These are phyloP conservation scores for Hesperophylax magnus DNA, from an alignment of 1,140 invertebrate species.

Conservation along the genomic window DNA sequence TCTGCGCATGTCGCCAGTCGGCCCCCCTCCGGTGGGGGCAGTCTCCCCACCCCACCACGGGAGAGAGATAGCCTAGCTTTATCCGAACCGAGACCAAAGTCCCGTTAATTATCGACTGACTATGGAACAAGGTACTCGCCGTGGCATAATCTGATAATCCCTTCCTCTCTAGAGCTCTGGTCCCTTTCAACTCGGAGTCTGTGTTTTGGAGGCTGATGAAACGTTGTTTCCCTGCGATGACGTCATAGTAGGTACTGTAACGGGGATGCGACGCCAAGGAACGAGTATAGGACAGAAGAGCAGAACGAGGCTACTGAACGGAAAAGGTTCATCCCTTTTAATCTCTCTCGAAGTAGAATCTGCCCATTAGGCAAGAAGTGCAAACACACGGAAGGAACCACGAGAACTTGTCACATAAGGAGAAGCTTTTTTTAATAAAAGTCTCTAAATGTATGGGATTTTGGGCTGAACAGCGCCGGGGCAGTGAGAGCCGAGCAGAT, in stretches of 20 bases:
- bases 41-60: background rate
- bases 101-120: background rate
- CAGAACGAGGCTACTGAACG: constrained; percentile 33
- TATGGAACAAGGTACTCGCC: background rate
- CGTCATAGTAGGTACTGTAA: constrained; percentile 13
- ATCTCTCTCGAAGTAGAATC: constrained; percentile 3
- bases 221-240: background rate
- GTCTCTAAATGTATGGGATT: background rate
- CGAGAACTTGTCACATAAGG: background rate
- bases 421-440: background rate
- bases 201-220: background rate
- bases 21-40: too few species aligned
- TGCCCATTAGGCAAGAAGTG: background rate
- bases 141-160: background rate
- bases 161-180: background rate
- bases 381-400: background rate
- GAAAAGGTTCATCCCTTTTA: constrained; percentile 10
- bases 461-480: background rate
- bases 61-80: constrained; percentile 29
- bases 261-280: constrained; percentile 31
- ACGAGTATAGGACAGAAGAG: constrained; percentile 22
- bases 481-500: constrained; percentile 16
- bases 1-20: constrained; percentile 39
- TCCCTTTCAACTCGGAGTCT: background rate
- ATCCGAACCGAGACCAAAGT: background rate